Conservation (phyloP, 2,888 invertebrate species). For the Brachyopa scutellaris region DNA sequence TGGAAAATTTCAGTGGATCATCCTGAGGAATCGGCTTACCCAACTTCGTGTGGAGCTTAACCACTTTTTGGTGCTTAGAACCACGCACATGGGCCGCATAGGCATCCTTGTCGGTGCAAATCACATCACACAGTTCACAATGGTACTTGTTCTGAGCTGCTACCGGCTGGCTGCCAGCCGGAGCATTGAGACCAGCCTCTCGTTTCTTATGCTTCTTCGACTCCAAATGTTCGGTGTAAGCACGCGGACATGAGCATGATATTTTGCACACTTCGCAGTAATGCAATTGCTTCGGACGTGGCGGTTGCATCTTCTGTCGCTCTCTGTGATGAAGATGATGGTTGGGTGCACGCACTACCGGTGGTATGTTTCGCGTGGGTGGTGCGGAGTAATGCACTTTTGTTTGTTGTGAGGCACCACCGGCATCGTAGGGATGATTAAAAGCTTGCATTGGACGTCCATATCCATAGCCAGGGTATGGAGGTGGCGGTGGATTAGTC, state of each 20-base stretch:
- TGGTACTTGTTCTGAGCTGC: slow-evolving; percentile 84
- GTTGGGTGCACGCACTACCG: slow-evolving; percentile 80
- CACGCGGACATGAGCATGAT: slow-evolving; percentile 95
- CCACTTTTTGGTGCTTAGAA: slow-evolving; percentile 97
- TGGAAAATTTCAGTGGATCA: slow-evolving; percentile 91
- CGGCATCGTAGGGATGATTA: slow-evolving; percentile 75
- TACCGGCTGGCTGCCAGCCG: slow-evolving; percentile 84
- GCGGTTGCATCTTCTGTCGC: slow-evolving; percentile 74
- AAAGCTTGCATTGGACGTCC: slow-evolving; percentile 85
- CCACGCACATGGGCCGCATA: slow-evolving; percentile 98
- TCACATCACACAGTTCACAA: slow-evolving; percentile 98
- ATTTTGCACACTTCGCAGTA: slow-evolving; percentile 99
- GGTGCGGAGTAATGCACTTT: slow-evolving; percentile 81
- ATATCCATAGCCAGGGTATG: slow-evolving; percentile 85
- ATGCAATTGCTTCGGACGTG: slow-evolving; percentile 94
- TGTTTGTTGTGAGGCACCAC: slow-evolving; percentile 70
- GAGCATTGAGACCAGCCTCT: slow-evolving; percentile 90
- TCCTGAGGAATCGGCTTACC: slow-evolving; percentile 97
- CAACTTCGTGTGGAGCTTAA: slow-evolving; percentile 95
- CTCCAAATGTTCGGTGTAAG: slow-evolving; percentile 96
- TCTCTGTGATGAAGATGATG: slow-evolving; percentile 79
- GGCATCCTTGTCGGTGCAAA: slow-evolving; percentile 97
- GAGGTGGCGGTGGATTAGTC: slow-evolving; percentile 64
- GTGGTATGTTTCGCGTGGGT: slow-evolving; percentile 85
- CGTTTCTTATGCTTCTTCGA: slow-evolving; percentile 99